Conservation (phyloP, 2,113 vertebrate genomes). For the Siniperca knerii region DNA sequence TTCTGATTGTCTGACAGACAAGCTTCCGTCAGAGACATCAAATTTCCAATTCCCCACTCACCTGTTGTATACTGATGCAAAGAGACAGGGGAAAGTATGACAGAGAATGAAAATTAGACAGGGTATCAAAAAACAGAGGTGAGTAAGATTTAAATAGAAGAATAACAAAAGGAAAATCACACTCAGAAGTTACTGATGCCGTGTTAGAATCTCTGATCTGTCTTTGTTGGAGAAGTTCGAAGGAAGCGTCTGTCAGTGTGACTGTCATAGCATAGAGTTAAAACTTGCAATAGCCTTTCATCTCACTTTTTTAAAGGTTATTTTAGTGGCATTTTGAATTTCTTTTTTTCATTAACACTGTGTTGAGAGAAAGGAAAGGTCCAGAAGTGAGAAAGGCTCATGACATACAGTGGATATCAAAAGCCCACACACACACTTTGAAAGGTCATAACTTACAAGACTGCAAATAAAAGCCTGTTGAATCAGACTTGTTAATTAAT, state of each 20-base stretch:
- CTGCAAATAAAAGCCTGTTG: constrained; percentile 25
- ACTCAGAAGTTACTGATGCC: constrained; percentile 30
- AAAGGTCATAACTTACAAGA: constrained; percentile 51
- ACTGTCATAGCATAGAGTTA: constrained; percentile 28
- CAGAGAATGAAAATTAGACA: constrained; percentile 34
- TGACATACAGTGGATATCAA: constrained; percentile 23
- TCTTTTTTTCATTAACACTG: constrained; percentile 31
- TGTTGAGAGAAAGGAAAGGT: constrained; percentile 6
- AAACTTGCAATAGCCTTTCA: constrained; percentile 38
- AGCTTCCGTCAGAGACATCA: too few relatives aligned
- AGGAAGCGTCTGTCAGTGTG: constrained; percentile 24
- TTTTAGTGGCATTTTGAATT: constrained; percentile 48
- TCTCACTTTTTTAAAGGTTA: constrained; percentile 24
- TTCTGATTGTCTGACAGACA: too few relatives aligned
- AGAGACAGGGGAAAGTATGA: neutral
- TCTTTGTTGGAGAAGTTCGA: constrained; percentile 45
- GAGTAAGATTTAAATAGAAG: constrained; percentile 25
- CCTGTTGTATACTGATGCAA: constrained; percentile 19
- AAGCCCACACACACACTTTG: constrained; percentile 21
- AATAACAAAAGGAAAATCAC: constrained; percentile 47
- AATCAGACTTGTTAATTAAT: constrained; percentile 9
- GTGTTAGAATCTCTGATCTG: constrained; percentile 46
- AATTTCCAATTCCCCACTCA: constrained; percentile 31
- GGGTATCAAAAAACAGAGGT: neutral
- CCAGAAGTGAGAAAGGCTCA: neutral